Evolutionary conservation across 2,888 invertebrate genomes (phyloP).

Genomic region (Polymixis lichenea): DNA sequence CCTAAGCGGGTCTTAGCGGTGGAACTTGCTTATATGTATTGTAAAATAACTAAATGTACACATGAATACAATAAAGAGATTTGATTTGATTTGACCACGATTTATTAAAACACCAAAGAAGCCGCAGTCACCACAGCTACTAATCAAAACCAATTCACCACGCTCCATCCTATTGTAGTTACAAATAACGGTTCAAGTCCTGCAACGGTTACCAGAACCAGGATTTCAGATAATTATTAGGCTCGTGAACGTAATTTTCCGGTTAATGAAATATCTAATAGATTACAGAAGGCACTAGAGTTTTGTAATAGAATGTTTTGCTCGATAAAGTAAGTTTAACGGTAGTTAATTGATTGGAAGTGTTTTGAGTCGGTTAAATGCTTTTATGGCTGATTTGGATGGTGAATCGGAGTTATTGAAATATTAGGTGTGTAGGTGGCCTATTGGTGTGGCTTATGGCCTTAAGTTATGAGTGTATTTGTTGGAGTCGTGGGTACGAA

Average conservation of each 20-base stretch:
- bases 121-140: background rate
- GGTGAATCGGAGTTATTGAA: slow-evolving; percentile 30
- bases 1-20: no score
- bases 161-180: slow-evolving; percentile 50
- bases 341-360: slow-evolving; percentile 57
- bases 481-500: background rate
- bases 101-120: slow-evolving; percentile 23
- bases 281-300: slow-evolving; percentile 62
- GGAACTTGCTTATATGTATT: no score
- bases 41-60: no score
- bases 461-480: background rate
- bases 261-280: slow-evolving; percentile 71
- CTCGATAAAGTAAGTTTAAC: slow-evolving; percentile 56
- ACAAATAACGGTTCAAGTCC: slow-evolving; percentile 49
- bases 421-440: slow-evolving; percentile 32
- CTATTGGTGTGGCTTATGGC: background rate
- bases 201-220: slow-evolving; percentile 30
- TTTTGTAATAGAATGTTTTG: slow-evolving; percentile 61
- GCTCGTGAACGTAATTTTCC: slow-evolving; percentile 68
- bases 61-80: no score
- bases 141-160: slow-evolving; percentile 58
- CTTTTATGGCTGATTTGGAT: slow-evolving; percentile 23
- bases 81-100: no score
- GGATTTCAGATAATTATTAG: slow-evolving; percentile 64
- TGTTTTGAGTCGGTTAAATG: slow-evolving; percentile 35